Conservation (phyloP, 1,140 invertebrate species). For the Sipha flava region DNA sequence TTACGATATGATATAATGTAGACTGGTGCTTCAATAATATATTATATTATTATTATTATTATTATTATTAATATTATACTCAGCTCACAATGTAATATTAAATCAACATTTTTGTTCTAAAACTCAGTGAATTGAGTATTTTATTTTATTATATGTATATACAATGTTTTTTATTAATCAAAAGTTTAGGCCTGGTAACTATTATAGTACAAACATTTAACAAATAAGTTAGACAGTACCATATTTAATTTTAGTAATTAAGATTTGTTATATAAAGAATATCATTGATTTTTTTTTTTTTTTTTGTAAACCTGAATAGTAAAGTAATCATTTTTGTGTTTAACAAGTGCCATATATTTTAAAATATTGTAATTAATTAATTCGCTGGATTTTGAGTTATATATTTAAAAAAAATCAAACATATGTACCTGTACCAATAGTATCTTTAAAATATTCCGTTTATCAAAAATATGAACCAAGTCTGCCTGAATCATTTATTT, state of each 20-base stretch:
- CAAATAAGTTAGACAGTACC: conserved; percentile 3
- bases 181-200: conserved; percentile 11
- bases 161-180: conserved; percentile 7
- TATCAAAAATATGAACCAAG: no score
- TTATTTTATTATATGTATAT: not conserved
- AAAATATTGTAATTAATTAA: not conserved
- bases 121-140: conserved; percentile 5
- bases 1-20: not conserved
- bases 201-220: conserved; percentile 26
- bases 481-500: no score
- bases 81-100: conserved; percentile 4
- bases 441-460: not conserved
- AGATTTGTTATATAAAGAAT: conserved; percentile 1
- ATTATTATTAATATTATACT: conserved; percentile 5
- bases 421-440: not conserved
- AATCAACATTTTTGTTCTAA: not conserved
- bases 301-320: not conserved
- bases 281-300: not conserved
- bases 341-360: conserved; percentile 22
- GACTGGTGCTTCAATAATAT: conserved; percentile 19
- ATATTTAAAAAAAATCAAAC: not conserved
- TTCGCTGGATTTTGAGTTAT: not conserved
- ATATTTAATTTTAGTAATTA: conserved; percentile 1
- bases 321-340: not conserved
- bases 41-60: not conserved